phyloP scores from a whole-genome alignment of 2,888 invertebrate species.

The Onthophagus sagittarius region DNA sequence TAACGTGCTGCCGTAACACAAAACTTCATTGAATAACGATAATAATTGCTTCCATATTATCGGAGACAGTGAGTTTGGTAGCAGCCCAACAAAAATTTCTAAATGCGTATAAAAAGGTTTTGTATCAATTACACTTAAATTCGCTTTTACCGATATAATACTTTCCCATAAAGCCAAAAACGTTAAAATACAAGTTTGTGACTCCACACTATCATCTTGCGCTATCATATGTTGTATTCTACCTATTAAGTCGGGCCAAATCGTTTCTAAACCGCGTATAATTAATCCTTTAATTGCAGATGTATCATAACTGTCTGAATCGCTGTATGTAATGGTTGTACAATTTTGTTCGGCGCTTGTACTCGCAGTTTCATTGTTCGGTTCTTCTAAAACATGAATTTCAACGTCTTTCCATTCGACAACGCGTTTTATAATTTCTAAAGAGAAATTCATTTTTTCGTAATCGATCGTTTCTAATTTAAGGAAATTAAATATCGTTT shows the following conservation, averaged over 20 bases:
- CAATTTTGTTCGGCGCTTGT: constrained; percentile 47
- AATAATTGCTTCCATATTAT: constrained; percentile 81
- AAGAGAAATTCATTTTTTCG: constrained; percentile 74
- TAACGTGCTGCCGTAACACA: constrained; percentile 87
- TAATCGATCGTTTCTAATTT: constrained; percentile 63
- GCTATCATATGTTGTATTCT: constrained; percentile 61
- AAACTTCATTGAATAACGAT: constrained; percentile 82
- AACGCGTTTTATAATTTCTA: constrained; percentile 81
- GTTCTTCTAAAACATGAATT: constrained; percentile 75
- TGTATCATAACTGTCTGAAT: constrained; percentile 81
- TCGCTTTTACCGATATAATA: constrained; percentile 86
- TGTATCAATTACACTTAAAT: constrained; percentile 83
- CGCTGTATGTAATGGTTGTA: constrained; percentile 62
- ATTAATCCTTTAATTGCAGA: constrained; percentile 81
- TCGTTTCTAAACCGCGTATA: constrained; percentile 78
- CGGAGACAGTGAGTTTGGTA: constrained; percentile 66
- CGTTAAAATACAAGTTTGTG: constrained; percentile 71
- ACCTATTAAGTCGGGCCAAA: constrained; percentile 78
- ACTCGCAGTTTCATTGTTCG: constrained; percentile 40
- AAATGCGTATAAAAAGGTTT: constrained; percentile 84
- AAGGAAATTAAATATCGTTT: constrained; percentile 70
- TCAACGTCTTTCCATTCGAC: constrained; percentile 85
- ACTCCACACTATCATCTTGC: constrained; percentile 57
- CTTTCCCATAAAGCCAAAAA: constrained; percentile 86
- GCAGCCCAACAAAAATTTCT: constrained; percentile 71